Evolutionary conservation across 1,140 invertebrate genomes (phyloP), one percentile per base, ranked within the genome.

Genomic region (Tetramorium alpestre): DNA sequence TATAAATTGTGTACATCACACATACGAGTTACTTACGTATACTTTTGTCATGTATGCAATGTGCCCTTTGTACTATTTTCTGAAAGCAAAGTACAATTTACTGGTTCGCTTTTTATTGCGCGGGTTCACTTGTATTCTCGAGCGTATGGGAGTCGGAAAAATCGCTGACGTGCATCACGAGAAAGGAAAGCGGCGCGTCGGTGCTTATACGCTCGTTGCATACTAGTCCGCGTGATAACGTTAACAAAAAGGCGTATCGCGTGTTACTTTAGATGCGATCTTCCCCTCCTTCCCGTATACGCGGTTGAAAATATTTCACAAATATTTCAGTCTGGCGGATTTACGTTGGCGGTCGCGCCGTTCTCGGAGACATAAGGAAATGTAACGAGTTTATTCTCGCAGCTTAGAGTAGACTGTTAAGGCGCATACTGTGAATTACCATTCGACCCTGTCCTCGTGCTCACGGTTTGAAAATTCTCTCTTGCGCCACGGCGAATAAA

Each of bases 171-270:
- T 72, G 78, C 41, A 73, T 73, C 54, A 70, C 67, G 69, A 38
- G 54, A 49, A 25, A 60, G 47, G n/a, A 44, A 84, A 75, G 18
- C 18, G 49, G 22, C 65, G 49, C 54, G 25, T 47, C 49, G 80
- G 41, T 22, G 80, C 67, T 84, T 84, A 75, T 33, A 84, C 69
- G 38, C 49, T 18, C 49, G 80, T 73, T 47, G 54, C 67, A 72
- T 82, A 82, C 67, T 56, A 47, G 80, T 58, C 62, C 41, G 65
- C 67, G 69, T 49, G 80, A 84, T 84, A 84, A 75, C 80, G 69
- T 8, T 75, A 75, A 84, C 80, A 75, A 75, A 84, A 84, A 84
- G 69, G 69, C 69, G 80, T 84, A 84, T 84, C 54, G 67, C 69
- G 80, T 84, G 80, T 75, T 75, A 41, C 54, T 75, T 75, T 33